Conservation (phyloP, 1,140 invertebrate species). For the Gryon sp. region DNA sequence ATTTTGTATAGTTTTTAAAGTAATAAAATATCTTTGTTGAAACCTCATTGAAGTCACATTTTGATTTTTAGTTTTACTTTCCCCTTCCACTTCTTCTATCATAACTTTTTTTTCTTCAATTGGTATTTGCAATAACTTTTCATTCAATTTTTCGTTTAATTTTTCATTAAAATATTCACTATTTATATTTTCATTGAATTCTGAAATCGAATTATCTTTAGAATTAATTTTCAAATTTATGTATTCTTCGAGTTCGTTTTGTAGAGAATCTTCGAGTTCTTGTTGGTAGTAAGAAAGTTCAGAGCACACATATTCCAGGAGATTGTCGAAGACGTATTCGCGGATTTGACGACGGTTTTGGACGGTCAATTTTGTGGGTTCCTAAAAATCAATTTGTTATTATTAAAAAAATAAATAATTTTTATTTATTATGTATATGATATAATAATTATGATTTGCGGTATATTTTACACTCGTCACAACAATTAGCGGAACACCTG, state of each 20-base stretch:
- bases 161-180: no score
- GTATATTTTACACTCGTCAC: no score
- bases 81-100: background rate
- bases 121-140: background rate
- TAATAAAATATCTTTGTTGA: no score
- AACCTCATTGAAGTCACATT: no score
- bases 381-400: conserved; percentile 12
- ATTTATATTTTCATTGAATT: no score
- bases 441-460: no score
- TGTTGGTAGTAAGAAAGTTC: conserved; percentile 64
- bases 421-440: no score
- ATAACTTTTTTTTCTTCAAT: background rate
- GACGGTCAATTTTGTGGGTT: conserved; percentile 45
- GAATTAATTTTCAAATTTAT: conserved; percentile 19
- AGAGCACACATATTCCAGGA: conserved; percentile 69
- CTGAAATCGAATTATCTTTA: no score
- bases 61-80: conserved; percentile 4
- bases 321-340: conserved; percentile 69
- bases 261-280: conserved; percentile 59
- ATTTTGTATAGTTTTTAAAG: no score
- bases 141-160: no score
- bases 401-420: background rate
- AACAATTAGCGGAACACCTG: no score
- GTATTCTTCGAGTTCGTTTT: conserved; percentile 62
- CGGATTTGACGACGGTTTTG: conserved; percentile 55